A percentile compares a stretch with the other conserved stretches of the same genome.
Evolutionary conservation across 2,888 invertebrate genomes (phyloP).

Genomic region (Mesorhabditis sp.): DNA sequence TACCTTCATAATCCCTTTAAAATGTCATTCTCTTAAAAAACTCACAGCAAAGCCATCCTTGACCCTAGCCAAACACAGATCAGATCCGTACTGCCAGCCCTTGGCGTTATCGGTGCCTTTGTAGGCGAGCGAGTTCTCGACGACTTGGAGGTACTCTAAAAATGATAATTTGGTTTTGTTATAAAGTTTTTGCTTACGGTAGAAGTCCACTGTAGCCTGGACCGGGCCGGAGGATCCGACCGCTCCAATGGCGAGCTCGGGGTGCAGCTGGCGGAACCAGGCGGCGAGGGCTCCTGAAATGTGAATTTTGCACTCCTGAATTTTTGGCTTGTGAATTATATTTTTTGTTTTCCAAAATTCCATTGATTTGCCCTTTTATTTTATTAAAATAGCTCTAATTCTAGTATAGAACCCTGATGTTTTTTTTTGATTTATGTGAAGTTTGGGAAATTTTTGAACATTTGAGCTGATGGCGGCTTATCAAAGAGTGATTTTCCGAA

Average conservation of each 20-base stretch:
- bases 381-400: no score
- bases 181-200: constrained; percentile 63
- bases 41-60: constrained; percentile 25
- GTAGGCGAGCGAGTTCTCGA: constrained; percentile 71
- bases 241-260: constrained; percentile 76
- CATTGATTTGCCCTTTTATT: no score
- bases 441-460: no score
- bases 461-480: no score
- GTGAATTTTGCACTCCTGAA: no score
- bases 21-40: background rate
- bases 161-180: background rate
- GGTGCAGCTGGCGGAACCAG: constrained; percentile 81
- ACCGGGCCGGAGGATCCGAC: constrained; percentile 86
- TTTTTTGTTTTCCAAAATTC: no score
- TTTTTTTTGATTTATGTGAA: background rate
- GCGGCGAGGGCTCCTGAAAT: constrained; percentile 75
- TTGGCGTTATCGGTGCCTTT: constrained; percentile 51
- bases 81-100: constrained; percentile 10
- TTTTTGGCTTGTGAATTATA: no score
- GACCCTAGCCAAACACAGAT: constrained; percentile 34
- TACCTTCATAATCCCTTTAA: no score
- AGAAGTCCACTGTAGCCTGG: constrained; percentile 78
- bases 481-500: no score
- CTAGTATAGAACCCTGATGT: no score
- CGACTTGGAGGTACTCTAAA: constrained; percentile 75